Evolutionary conservation across 1,140 invertebrate species (phyloP).

Genomic region (Brachionus paranguensis): DNA sequence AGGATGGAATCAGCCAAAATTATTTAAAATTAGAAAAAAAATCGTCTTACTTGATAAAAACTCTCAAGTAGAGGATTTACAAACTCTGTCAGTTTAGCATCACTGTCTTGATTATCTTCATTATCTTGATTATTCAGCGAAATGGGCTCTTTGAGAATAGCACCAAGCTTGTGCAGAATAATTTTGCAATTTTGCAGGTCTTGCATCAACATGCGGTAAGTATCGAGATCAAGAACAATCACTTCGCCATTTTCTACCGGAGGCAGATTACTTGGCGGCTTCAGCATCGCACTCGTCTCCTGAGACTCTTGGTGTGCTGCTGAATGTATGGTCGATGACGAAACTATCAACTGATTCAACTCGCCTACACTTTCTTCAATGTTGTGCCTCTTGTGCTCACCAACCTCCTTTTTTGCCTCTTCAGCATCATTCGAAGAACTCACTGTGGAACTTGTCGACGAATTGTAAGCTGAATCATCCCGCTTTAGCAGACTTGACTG

Average conservation of each 20-base stretch:
- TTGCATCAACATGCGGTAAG: background rate
- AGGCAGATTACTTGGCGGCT: background rate
- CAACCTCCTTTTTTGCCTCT: background rate
- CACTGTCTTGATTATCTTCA: background rate
- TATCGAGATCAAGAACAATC: background rate
- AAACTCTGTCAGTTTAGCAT: background rate
- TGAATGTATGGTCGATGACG: background rate
- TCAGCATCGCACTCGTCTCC: background rate
- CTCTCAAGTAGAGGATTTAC: background rate
- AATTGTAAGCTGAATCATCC: constrained; percentile 17
- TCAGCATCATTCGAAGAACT: background rate
- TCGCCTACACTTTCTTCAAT: constrained; percentile 8
- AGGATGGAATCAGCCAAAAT: too few relatives aligned
- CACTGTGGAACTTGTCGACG: constrained; percentile 2
- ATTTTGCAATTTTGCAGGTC: constrained; percentile 8
- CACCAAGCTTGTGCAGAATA: constrained; percentile 1
- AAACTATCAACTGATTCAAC: constrained; percentile 1
- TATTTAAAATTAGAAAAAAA: background rate
- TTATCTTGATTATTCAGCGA: background rate
- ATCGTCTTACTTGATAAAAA: constrained; percentile 1
- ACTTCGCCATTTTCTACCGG: background rate
- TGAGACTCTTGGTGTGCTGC: background rate
- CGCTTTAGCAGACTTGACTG: background rate
- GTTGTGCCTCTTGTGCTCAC: background rate
- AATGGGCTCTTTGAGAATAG: background rate